Evolutionary conservation across 23 tunicate species (phyloP), one percentile per base, ranked within the genome.

Genomic region (Trididemnum clinides): DNA sequence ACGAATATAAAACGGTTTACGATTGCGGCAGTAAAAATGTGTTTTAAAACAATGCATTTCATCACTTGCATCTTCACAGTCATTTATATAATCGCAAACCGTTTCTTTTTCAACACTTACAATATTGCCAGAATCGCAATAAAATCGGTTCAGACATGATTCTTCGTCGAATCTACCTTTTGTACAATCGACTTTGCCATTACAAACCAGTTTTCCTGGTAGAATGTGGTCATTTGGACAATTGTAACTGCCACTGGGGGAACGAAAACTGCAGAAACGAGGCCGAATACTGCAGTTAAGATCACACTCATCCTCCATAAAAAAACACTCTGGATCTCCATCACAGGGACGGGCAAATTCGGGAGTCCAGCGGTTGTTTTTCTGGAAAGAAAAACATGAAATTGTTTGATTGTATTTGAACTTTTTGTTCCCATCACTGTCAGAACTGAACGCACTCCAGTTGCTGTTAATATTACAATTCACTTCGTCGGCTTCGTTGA

Each of bases 271-370:
- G 64, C 97, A 92, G 51, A 71, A 92, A 12, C 12, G 20, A 0
- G 89, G 95, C 6, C 33, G 62, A 18, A 64, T 39, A 4, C 26
- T 32, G 44, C 96, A 91, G 19, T 49, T 32, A 7, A 32, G 23
- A 2, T 76, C 69, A 34, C 97, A 92, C 78, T 92, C 97, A 82
- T 92, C 97, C 51, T 92, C 97, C 88, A 92, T 75, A n/a, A 64
- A 69, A 29, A 83, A 81, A 49, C 97, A 92, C 66, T 92, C 97
- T 0, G 97, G 97, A 26, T 33, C 35, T 1, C 88, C 91, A 77
- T 92, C 91, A 77, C 97, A 92, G 20, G 82, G 26, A 0, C 73
- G 73, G 7, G 88, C 97, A 26, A 51, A 33, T 23, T 58, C 34
- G 4, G 97, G 97, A 0, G 97, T 84, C 85, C 88, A 87, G 12